Evolutionary conservation across 2,797 vertebrate species (phyloP), one percentile per base, ranked within the genome.

Genomic region (Hypotaenidia okinawae): DNA sequence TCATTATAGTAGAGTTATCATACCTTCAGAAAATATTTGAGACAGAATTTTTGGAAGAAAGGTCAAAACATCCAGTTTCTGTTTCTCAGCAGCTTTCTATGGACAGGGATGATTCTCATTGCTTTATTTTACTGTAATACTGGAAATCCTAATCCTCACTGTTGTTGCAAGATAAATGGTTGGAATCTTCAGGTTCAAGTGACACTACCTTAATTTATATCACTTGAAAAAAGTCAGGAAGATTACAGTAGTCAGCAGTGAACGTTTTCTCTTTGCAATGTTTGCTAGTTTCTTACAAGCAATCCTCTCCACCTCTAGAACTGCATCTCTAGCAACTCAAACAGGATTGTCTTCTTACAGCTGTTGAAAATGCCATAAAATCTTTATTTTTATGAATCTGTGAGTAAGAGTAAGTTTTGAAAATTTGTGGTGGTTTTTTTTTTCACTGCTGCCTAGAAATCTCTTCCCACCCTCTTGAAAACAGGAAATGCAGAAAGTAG

Each of bases 401-500:
- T 52, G 73, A 49, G 55, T 51, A 72, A 63, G 41, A 87, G 76
- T 35, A 88, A 59, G 6, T 78, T 81, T 62, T 70, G 21, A 37
- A 77, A 66, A 80, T 47, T 5, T n/a, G 14, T 45, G 43, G 9
- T 41, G 41, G 41, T 43, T 43, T 81, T 47, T 52, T 64, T 62
- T 64, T 89, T 72, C 30, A 17, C 25, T 74, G 22, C 91, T 93
- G 76, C 84, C 69, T 81, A 78, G 51, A 45, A 96, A 83, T 86
- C 64, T 87, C 74, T 94, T 88, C 52, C 64, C 73, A 86, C 43
- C 75, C 43, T 89, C 63, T 81, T 91, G 75, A 58, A 92, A 91
- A 57, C 82, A 92, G 84, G 90, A 95, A 95, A 80, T 87, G 73
- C 69, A 92, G 21, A 30, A 95, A 84, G n/a, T 47, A 80, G 54